Base-by-base conservation (phyloP, 2,797 vertebrate species). In the Chelmon rostratus region DNA sequence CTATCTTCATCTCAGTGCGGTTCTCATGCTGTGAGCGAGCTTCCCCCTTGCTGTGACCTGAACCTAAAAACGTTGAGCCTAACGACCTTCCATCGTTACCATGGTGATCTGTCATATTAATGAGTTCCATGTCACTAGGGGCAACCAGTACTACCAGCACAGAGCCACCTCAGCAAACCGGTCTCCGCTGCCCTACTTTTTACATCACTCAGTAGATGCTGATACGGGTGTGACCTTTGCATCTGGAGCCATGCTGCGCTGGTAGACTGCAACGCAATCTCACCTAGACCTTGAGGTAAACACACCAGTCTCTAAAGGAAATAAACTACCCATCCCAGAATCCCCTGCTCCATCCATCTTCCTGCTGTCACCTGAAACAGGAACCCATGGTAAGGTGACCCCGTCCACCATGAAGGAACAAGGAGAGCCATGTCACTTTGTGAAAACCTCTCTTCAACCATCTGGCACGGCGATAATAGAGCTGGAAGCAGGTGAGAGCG, bases 371-470 rank as follows among this genome's bases (percentile, higher is more conserved):
- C 86, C 89, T 93, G 91, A 91, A 93, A 91, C n/a, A 31, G 81
- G 85, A 92, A 86, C 85, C 59, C 61, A 52, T 71, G 85, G 92
- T 91, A 94, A 94, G 89, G 86, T 91, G 93, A 95, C 92, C 94
- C 84, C 66, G 28, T 13, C 37, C 28, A 19, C 81, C 68, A 72
- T 49, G 38, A 58, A 86, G 87, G 90, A 93, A 91, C 86, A 89
- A 89, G 88, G 88, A 90, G 79, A 88, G 86, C 88, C 86, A 88
- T 90, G 92, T 90, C 89, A 89, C 87, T 88, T 88, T 91, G 88
- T 86, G 87, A 90, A 92, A 89, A 84, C 88, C 88, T 92, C 73
- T 68, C 85, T 79, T 91, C 79, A 68, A 66, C 91, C 94, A 94
- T 94, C 94, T 95, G 92, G 89, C 81, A 69, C 56, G 23, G 13